Evolutionary conservation across 2,888 invertebrate species (phyloP), one percentile per base, ranked within the genome.

Genomic region (Ophion ventricosus): DNA sequence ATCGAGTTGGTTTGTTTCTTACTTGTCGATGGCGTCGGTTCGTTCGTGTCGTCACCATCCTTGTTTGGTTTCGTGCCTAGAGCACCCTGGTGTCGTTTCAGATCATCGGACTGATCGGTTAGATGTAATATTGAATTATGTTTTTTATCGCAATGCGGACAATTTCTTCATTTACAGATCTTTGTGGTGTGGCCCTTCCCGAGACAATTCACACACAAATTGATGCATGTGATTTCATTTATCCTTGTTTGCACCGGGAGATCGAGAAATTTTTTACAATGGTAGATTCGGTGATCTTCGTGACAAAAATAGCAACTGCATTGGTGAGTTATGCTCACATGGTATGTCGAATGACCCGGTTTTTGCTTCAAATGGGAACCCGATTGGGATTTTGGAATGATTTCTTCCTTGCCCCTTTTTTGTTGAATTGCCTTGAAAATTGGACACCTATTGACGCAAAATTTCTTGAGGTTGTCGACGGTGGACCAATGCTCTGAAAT

Each of bases 51-150:
- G 56, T 20, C 59, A n/a, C 14, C 17, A 11, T 35, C 26, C 2
- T 26, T 11, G 35, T 10, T 57, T 17, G 23, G 49, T 66, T n/a
- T 5, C 29, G 74, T 29, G 29, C 29, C 29, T 4, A 29, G 20
- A 59, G n/a, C 61, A 49, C 49, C 72, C 23, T 69, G 7, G 35
- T 73, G 61, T 61, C 67, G 74, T 25, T 61, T 59, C 35, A 8
- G 14, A n/a, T 14, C 26, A 8, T 74, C 73, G 14, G 54, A 49
- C 29, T 20, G 14, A 23, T 70, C 56, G 0, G 59, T 63, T 10
- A 82, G 25, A 72, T 83, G 83, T 4, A 83, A 43, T n/a, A 83
- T 23, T 11, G 83, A 54, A 61, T 83, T 83, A 35, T 87, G 87
- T 49, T 74, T 85, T 40, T 79, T 81, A 1, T 49, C 49, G 7